Conservation (phyloP, 2,888 invertebrate genomes). For the Eupithecia subfuscata region DNA sequence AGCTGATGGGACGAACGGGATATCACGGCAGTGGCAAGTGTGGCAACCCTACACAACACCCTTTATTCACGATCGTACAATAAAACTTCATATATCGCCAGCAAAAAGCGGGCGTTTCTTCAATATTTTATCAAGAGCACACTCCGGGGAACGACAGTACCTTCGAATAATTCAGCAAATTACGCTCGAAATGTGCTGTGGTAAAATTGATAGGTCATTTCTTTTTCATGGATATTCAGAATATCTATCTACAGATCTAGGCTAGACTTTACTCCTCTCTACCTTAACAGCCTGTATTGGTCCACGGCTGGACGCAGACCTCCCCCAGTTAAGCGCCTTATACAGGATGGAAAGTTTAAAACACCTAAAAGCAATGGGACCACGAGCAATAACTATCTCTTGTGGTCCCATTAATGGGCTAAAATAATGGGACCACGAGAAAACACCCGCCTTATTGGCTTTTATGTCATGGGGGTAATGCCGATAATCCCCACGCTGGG, state of each 20-base stretch:
- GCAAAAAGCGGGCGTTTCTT: conserved; percentile 42
- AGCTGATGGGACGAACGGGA: neutral
- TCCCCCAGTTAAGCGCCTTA: too few species aligned
- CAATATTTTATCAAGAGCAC: conserved; percentile 50
- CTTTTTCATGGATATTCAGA: neutral
- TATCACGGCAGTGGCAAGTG: neutral
- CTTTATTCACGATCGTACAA: conserved; percentile 35
- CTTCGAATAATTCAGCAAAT: conserved; percentile 37
- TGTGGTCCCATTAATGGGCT: too few species aligned
- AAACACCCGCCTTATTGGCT: too few species aligned
- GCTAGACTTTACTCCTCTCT: too few species aligned
- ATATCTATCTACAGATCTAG: neutral
- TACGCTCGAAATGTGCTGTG: conserved; percentile 16
- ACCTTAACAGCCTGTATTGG: too few species aligned
- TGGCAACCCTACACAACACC: conserved; percentile 30
- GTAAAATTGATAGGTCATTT: neutral
- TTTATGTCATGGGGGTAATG: too few species aligned
- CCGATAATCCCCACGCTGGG: too few species aligned
- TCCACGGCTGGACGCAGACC: too few species aligned
- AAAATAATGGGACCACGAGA: too few species aligned
- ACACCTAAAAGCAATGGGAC: too few species aligned
- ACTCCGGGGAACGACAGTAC: conserved; percentile 29
- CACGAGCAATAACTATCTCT: too few species aligned
- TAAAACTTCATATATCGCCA: conserved; percentile 46
- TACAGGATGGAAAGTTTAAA: too few species aligned